Percentiles rank a stretch among this genome's conserved stretches.
These are phyloP conservation scores for Agrotis exclamationis DNA, from an alignment of 2,888 invertebrate genomes.

Conservation along the genomic window DNA sequence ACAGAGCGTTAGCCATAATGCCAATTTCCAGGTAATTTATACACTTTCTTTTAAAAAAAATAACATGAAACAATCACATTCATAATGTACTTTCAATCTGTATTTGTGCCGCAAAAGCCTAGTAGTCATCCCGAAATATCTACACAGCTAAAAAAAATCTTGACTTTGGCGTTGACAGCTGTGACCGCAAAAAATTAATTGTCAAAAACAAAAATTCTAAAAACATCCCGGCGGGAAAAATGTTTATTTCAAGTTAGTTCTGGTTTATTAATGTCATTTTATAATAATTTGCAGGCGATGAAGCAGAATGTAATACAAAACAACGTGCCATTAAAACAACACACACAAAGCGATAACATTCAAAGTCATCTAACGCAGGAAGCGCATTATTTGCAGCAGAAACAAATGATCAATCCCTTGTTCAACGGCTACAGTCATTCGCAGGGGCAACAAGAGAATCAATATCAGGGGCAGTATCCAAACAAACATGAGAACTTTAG, in stretches of 20 bases:
- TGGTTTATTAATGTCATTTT: slow-evolving; percentile 1
- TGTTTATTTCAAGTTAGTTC: slow-evolving; percentile 18
- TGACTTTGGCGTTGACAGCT: slow-evolving; percentile 6
- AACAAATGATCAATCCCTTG: slow-evolving; percentile 88
- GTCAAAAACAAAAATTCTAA: neutral
- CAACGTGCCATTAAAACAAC: slow-evolving; percentile 90
- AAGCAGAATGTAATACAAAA: slow-evolving; percentile 89
- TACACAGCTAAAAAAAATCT: neutral
- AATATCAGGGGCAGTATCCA: slow-evolving; percentile 84
- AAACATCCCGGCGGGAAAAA: slow-evolving; percentile 33
- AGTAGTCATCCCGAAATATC: too few species aligned
- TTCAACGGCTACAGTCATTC: slow-evolving; percentile 86
- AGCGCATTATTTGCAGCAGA: slow-evolving; percentile 90
- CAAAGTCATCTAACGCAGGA: slow-evolving; percentile 88
- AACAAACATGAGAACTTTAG: slow-evolving; percentile 84
- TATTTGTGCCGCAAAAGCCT: neutral
- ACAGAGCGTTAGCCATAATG: slow-evolving; percentile 87
- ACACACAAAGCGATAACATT: slow-evolving; percentile 88
- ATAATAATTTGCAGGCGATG: slow-evolving; percentile 77
- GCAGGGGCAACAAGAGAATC: slow-evolving; percentile 82
- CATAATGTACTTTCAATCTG: neutral
- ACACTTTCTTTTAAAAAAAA: neutral
- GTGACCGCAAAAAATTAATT: neutral
- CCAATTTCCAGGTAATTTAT: slow-evolving; percentile 84
- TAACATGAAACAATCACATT: too few species aligned